Base-by-base conservation (phyloP, 2,797 vertebrate species). In the Miichthys miiuy region DNA sequence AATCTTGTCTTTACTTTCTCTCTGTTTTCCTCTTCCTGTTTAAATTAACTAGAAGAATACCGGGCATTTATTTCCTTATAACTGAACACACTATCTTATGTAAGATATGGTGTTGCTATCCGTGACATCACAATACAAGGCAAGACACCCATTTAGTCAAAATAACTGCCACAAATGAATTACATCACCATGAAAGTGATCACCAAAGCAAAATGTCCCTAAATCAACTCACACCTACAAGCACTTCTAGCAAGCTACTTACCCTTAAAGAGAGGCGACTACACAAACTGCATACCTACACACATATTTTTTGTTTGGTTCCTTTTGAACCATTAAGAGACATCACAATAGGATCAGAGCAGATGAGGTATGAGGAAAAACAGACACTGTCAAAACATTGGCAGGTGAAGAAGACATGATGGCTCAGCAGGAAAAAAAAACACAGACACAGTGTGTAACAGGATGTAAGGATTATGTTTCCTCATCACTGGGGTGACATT, bases 381-480 rank as follows among this genome's bases (percentile, higher is more conserved):
- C 78, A 75, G 74, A 77, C 38, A 1, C 27, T 50, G 52, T 81
- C 30, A 66, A 60, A 62, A 61, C 54, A 17, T 3, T 68, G 34
- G 47, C 57, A 46, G 48, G 55, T 41, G 50, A 47, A 65, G 34
- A 61, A 57, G 34, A 60, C 50, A n/a, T 0, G 13, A 48, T 38
- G 50, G 66, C 72, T 83, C 27, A 18, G 47, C 60, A 51, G 70
- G 11, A 1, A 20, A 48, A 76, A 72, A 69, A 67, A 34, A 34
- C 42, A 14, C 68, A 76, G 58, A 83, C 42, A 68, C 52, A 21
- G 75, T 73, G 81, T 80, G 82, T 66, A 86, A 72, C 81, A 89
- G 87, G 86, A 91, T 88, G 80, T 72, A 60, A 69, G 83, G 88
- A 87, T 89, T 86, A 87, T 44, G 68, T 67, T 81, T 30, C 50